Evolutionary conservation across 2,797 vertebrate species (phyloP).

Genomic region (Lemur catta): DNA sequence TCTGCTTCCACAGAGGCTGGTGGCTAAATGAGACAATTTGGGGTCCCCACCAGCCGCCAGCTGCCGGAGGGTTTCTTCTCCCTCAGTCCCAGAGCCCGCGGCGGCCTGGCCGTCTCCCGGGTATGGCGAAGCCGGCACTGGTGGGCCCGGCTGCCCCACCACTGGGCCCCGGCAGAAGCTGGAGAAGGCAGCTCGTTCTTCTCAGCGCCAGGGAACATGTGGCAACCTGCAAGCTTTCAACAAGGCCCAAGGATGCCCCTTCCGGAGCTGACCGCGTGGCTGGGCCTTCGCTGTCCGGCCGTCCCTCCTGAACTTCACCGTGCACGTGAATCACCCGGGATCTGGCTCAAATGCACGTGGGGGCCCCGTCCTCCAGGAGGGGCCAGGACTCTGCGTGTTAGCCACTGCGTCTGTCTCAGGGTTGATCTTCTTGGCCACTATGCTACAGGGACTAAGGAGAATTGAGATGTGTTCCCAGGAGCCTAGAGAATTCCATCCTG

Average conservation of each 20-base stretch:
- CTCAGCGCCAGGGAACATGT: rapidly evolving
- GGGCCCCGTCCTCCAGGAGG: rapidly evolving
- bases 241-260: not conserved
- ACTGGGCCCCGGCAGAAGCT: not conserved
- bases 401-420: not conserved
- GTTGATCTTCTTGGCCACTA: not conserved
- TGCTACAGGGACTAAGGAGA: not conserved
- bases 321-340: not conserved
- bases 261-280: not conserved
- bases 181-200: not conserved
- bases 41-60: not conserved
- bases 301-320: not conserved
- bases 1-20: not conserved
- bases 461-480: not conserved
- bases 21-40: not conserved
- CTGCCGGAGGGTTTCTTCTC: not conserved
- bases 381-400: not conserved
- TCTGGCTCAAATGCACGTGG: rapidly evolving
- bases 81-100: not conserved
- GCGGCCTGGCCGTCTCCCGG: not conserved
- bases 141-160: rapidly evolving
- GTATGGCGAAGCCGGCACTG: too few relatives aligned
- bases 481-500: too few relatives aligned
- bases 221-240: too few relatives aligned
- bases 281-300: not conserved